phyloP scores from a whole-genome alignment of 2,888 invertebrate genomes.

The Hirtodrosophila confusa region DNA sequence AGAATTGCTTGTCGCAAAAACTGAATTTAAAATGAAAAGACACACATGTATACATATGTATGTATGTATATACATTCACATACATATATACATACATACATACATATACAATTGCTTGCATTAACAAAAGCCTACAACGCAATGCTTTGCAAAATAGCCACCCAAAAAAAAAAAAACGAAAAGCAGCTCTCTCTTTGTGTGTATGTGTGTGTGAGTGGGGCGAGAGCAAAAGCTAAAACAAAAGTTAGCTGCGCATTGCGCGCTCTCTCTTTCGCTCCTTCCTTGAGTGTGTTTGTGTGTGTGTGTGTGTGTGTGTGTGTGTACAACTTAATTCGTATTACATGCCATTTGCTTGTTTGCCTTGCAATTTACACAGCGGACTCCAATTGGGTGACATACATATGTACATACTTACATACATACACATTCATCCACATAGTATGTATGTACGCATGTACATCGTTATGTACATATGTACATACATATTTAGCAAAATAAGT shows the following conservation, averaged over 20 bases:
- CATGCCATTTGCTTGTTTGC: slow-evolving; percentile 58
- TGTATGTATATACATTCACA: background rate
- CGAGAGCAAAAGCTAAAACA: slow-evolving; percentile 43
- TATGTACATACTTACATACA: slow-evolving; percentile 11
- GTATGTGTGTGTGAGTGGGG: slow-evolving; percentile 12
- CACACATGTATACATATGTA: slow-evolving; percentile 10
- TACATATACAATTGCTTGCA: slow-evolving; percentile 41
- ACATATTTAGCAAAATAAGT: slow-evolving; percentile 6
- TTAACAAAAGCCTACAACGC: slow-evolving; percentile 58
- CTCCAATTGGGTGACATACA: slow-evolving; percentile 49
- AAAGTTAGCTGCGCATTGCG: slow-evolving; percentile 60
- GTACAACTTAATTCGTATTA: slow-evolving; percentile 64
- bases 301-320: slow-evolving; percentile 15
- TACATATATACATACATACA: slow-evolving; percentile 1
- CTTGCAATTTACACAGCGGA: slow-evolving; percentile 48
- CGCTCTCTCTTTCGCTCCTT: slow-evolving; percentile 10
- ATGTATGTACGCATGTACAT: slow-evolving; percentile 7
- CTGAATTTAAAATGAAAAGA: slow-evolving; percentile 22
- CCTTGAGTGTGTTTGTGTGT: slow-evolving; percentile 1
- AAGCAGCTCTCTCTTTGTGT: slow-evolving; percentile 8
- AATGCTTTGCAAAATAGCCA: slow-evolving; percentile 30
- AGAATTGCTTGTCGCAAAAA: slow-evolving; percentile 28
- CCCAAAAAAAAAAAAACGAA: slow-evolving; percentile 9
- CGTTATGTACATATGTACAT: background rate
- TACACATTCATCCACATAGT: background rate